Base-by-base conservation (phyloP, 2,797 vertebrate species). In the Rousettus madagascariensis region DNA sequence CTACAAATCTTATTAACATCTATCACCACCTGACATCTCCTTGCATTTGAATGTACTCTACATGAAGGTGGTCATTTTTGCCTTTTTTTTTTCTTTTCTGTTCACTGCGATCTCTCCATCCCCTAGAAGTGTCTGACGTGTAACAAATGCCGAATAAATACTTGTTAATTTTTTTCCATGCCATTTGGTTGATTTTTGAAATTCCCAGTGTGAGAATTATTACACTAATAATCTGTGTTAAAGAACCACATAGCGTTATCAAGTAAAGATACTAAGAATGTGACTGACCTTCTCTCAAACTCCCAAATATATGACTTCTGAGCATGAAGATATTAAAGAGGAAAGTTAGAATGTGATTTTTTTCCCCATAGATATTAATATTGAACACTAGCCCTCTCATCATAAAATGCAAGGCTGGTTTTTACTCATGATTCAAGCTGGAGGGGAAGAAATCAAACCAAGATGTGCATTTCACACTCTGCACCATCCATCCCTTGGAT, bases 381-480 rank as follows among this genome's bases (percentile, higher is more conserved):
- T 79, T 74, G 94, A 95, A 88, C n/a, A 94, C 41, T 38, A 51
- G 65, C 8, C 68, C 78, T 88, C 87, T 96, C 86, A 92, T 96
- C 94, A 96, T 80, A 90, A 96, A 96, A 96, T n/a, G 55, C 78
- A 97, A 96, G 65, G 49, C 53, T 88, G 66, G 46, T 16, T 95
- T 97, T 82, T 71, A 95, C 80, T 66, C 0, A 0, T 87, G 86
- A 94, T 36, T 65, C 68, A 93, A 43, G 65, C 90, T 95, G 9
- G 51, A 90, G 86, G 90, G 66, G 20, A 94, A 79, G 68, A 96
- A 96, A 96, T 92, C 90, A 97, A 95, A 94, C 93, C 68, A 93
- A 96, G 86, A 96, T 82, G n/a, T 7, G 24, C 77, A 79, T 83
- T 95, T 94, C 90, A 82, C 59, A 79, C 49, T 68, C 61, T 82